These are phyloP conservation scores for Pachycephus smyrnensis DNA, from an alignment of 2,888 invertebrate genomes.

Conservation along the genomic window DNA sequence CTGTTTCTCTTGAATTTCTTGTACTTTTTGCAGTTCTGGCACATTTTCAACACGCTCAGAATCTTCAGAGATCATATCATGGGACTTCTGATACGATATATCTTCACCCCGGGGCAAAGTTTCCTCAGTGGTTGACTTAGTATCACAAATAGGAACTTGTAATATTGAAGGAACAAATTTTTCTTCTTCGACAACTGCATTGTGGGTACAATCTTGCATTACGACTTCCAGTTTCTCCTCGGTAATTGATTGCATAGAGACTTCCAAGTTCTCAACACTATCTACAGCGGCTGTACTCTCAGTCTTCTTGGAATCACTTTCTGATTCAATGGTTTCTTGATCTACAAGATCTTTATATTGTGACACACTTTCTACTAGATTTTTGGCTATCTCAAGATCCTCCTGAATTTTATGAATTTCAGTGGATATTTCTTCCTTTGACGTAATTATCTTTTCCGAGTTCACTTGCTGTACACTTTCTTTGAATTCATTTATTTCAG, in stretches of 20 bases:
- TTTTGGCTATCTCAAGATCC: not conserved
- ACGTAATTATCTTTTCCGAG: not conserved
- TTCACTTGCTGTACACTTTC: not conserved
- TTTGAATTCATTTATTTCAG: not conserved
- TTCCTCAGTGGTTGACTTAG: not conserved
- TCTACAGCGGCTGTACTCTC: not conserved
- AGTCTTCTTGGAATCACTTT: not conserved
- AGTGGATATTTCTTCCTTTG: not conserved
- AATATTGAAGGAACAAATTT: not conserved
- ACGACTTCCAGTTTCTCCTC: not conserved
- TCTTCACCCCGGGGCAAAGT: not conserved
- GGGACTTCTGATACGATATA: not conserved
- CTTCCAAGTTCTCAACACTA: not conserved
- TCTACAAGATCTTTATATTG: not conserved
- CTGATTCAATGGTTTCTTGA: not conserved
- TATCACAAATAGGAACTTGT: not conserved
- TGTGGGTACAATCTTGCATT: not conserved
- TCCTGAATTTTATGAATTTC: not conserved
- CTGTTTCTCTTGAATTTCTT: not conserved
- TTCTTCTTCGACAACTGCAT: not conserved
- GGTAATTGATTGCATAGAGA: not conserved
- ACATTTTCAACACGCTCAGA: not conserved
- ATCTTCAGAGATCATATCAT: not conserved
- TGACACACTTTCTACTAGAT: not conserved
- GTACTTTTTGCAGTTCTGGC: not conserved